Evolutionary conservation across 2,113 vertebrate genomes (phyloP).

Genomic region (Coreoperca whiteheadi): DNA sequence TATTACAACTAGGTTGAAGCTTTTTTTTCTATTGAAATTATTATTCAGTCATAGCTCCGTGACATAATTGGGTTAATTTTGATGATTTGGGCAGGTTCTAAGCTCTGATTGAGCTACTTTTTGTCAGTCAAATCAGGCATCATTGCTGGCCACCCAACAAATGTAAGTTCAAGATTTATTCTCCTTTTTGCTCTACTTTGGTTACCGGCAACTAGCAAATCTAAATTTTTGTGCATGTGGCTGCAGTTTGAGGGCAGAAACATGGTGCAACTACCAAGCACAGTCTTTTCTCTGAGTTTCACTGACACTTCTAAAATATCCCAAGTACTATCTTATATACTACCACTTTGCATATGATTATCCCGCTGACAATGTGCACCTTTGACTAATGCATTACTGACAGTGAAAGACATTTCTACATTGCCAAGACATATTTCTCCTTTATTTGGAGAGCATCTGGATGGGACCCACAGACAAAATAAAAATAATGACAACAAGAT

Average conservation of each 20-base stretch:
- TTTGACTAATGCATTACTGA: conserved; percentile 10
- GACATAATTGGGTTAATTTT: too few species aligned
- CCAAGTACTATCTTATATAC: background rate
- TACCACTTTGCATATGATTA: background rate
- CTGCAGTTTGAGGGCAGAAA: background rate
- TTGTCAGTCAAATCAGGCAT: background rate
- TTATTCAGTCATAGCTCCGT: background rate
- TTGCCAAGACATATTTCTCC: background rate
- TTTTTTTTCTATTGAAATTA: background rate
- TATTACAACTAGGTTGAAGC: background rate
- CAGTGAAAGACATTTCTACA: background rate
- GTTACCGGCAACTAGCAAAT: background rate
- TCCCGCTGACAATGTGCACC: background rate
- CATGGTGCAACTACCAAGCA: background rate
- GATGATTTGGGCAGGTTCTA: background rate
- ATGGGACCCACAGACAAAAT: background rate
- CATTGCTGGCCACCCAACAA: background rate
- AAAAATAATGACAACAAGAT: conserved; percentile 1
- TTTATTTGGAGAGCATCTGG: background rate
- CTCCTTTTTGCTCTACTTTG: background rate
- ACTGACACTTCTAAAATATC: background rate
- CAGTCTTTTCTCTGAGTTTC: background rate
- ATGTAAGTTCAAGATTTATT: background rate
- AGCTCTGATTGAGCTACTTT: background rate
- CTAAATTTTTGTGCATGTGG: background rate